Evolutionary conservation across 2,888 invertebrate species (phyloP).

Genomic region (Lamellibrachia satsuma): DNA sequence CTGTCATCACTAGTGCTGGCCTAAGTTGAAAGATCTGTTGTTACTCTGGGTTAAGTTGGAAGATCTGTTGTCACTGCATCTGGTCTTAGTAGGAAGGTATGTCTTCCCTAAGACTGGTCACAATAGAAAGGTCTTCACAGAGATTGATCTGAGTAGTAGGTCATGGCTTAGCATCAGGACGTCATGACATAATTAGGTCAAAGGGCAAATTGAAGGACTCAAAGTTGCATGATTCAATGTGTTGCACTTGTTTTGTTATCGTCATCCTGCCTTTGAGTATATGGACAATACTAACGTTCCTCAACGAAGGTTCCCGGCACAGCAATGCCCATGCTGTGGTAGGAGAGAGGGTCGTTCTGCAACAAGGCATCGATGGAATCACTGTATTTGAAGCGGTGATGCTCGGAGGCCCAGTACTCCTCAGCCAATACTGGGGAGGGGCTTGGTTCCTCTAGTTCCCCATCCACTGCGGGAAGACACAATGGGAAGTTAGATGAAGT

Average conservation of each 20-base stretch:
- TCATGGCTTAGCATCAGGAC: background rate
- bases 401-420: conserved; percentile 61
- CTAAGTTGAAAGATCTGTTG: no score
- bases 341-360: conserved; percentile 57
- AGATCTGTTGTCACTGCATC: no score
- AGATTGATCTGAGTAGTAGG: background rate
- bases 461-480: background rate
- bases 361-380: conserved; percentile 52
- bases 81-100: no score
- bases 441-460: background rate
- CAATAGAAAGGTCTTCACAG: no score
- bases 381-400: conserved; percentile 60
- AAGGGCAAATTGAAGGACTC: background rate
- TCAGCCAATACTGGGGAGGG: conserved; percentile 33
- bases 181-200: background rate
- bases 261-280: background rate
- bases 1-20: no score
- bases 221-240: background rate
- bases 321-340: conserved; percentile 60
- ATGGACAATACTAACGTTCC: conserved; percentile 33
- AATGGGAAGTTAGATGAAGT: background rate
- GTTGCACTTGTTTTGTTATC: background rate
- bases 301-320: conserved; percentile 60
- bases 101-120: no score
- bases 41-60: no score